phyloP scores from a whole-genome alignment of 2,113 vertebrate species.

The Psilopsiagon aymara region DNA sequence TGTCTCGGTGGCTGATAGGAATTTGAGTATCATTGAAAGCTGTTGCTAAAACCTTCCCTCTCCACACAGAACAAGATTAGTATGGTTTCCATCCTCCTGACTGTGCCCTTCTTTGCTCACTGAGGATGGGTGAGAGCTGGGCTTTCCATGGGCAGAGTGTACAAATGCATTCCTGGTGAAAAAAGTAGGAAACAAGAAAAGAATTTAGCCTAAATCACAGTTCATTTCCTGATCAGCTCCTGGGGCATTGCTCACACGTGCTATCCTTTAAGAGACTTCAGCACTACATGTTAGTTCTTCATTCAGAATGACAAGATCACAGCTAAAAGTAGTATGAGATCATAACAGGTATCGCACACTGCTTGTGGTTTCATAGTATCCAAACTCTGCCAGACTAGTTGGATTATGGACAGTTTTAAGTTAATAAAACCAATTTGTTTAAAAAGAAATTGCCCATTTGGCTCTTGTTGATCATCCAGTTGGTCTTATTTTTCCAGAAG shows the following conservation, averaged over 20 bases:
- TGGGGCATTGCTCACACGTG: background rate
- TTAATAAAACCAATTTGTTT: conserved; percentile 60
- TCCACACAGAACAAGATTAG: background rate
- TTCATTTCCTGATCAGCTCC: conserved; percentile 32
- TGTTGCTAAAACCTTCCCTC: background rate
- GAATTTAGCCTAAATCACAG: conserved; percentile 14
- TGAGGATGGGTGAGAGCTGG: background rate
- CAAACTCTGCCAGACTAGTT: conserved; percentile 48
- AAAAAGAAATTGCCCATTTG: conserved; percentile 61
- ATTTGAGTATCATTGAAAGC: background rate
- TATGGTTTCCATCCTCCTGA: background rate
- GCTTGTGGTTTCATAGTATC: conserved; percentile 34
- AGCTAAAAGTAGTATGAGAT: conserved; percentile 55
- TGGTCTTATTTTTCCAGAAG: conserved; percentile 52
- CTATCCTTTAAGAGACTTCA: background rate
- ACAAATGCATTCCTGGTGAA: background rate
- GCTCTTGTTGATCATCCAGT: conserved; percentile 49
- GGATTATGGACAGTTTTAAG: conserved; percentile 51
- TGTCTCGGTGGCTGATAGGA: background rate
- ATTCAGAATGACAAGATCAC: background rate
- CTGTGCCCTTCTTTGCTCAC: background rate
- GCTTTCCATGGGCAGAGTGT: background rate
- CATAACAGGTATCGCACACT: conserved; percentile 47
- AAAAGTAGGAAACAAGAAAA: background rate
- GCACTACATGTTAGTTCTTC: background rate